Conservation (phyloP, 2,797 vertebrate species). For the Malurus leucopterus region DNA sequence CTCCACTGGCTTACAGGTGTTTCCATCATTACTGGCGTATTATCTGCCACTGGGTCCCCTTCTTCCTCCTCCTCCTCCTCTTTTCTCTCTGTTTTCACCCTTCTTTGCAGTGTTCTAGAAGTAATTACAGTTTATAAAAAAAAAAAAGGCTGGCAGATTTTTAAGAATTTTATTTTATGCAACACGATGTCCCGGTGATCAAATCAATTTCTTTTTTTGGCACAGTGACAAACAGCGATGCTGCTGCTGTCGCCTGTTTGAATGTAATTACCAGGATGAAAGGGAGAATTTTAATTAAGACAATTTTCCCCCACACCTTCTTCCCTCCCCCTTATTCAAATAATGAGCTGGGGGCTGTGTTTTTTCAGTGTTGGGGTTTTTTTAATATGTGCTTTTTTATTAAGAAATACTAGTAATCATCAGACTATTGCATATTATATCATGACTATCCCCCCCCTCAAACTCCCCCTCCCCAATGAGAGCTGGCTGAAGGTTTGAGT, state of each 20-base stretch:
- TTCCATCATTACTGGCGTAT: constrained; percentile 53
- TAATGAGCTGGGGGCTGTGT: constrained; percentile 30
- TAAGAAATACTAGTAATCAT: constrained; percentile 36
- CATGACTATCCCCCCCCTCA: background rate
- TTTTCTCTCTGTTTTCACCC: background rate
- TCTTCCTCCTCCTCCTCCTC: constrained; percentile 16
- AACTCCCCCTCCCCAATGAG: background rate
- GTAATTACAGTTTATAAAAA: constrained; percentile 44
- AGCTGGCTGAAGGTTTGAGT: background rate
- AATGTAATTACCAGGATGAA: constrained; percentile 89
- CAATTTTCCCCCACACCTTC: constrained; percentile 63
- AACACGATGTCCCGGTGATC: constrained; percentile 64
- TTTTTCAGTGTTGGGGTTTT: background rate
- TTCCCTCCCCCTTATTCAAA: constrained; percentile 56
- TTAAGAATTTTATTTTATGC: constrained; percentile 62
- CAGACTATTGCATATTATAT: constrained; percentile 3
- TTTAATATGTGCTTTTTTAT: constrained; percentile 4
- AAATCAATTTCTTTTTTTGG: constrained; percentile 67
- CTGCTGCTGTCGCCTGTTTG: constrained; percentile 69
- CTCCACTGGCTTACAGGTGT: constrained; percentile 68
- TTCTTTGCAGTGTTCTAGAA: constrained; percentile 32
- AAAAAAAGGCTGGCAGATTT: constrained; percentile 34
- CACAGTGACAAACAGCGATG: constrained; percentile 63
- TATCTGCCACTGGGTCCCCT: constrained; percentile 37
- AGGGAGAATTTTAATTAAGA: constrained; percentile 86